phyloP scores from a whole-genome alignment of 2,113 vertebrate species.

The Mugil cephalus region DNA sequence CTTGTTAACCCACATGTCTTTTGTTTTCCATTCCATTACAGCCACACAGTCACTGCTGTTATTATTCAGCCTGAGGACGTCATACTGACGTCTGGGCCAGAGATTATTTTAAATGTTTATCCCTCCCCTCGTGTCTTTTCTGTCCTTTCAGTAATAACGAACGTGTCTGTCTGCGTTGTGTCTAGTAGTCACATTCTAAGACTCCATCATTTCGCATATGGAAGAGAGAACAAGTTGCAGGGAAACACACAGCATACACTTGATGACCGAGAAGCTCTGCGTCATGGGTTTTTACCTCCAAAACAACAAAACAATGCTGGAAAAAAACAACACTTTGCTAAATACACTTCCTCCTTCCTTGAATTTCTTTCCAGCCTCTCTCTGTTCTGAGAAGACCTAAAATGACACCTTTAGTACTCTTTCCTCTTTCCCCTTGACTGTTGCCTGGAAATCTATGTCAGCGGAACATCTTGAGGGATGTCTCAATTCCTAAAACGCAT shows the following conservation, averaged over 20 bases:
- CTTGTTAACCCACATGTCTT: no score
- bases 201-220: background rate
- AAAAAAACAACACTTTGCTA: background rate
- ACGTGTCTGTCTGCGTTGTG: background rate
- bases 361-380: background rate
- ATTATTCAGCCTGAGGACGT: no score
- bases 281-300: background rate
- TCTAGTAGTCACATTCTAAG: background rate
- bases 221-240: background rate
- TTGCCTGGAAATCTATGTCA: background rate
- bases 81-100: no score
- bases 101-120: no score
- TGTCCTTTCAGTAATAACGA: no score
- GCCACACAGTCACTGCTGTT: no score
- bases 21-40: no score
- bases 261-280: background rate
- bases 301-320: background rate
- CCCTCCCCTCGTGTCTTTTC: no score
- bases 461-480: background rate
- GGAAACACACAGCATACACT: background rate
- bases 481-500: background rate
- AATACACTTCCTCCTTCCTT: background rate
- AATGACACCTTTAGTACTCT: background rate
- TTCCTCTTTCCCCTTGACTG: background rate
- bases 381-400: constrained; percentile 1